Evolutionary conservation across 2,113 vertebrate species (phyloP).

Genomic region (Lycocorax pyrrhopterus): DNA sequence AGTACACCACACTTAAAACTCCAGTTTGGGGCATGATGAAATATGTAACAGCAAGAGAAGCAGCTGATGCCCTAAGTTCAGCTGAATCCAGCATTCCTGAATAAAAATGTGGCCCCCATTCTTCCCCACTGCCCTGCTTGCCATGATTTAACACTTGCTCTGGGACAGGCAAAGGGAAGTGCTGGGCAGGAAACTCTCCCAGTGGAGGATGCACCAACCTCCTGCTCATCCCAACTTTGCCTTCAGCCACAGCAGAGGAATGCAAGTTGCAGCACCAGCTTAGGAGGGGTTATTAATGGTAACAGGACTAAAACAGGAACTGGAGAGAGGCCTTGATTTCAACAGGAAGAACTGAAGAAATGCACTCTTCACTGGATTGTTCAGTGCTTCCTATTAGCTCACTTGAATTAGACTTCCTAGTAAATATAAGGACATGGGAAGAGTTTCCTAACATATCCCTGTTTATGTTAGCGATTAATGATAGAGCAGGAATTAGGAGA

Average conservation of each 20-base stretch:
- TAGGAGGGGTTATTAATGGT: background rate
- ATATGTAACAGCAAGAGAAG: background rate
- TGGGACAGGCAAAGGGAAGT: background rate
- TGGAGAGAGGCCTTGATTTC: constrained; percentile 25
- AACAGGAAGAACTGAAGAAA: constrained; percentile 41
- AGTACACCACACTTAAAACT: background rate
- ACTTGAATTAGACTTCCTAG: background rate
- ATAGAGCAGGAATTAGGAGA: background rate
- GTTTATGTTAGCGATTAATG: background rate
- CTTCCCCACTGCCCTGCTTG: background rate
- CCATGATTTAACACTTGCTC: background rate
- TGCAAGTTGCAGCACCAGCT: rapidly evolving
- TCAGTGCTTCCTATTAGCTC: constrained; percentile 10
- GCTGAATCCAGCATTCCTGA: background rate
- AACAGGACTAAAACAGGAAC: constrained; percentile 32
- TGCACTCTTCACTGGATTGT: constrained; percentile 13
- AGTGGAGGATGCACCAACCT: background rate
- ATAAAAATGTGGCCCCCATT: background rate
- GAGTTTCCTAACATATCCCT: background rate
- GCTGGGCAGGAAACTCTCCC: background rate
- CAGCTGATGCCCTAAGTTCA: background rate
- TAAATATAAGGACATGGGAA: background rate
- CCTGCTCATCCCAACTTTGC: background rate
- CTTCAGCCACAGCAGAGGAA: background rate
- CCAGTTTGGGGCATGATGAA: rapidly evolving